Evolutionary conservation across 2,888 invertebrate species (phyloP).

Genomic region (Scaptodrosophila latifasciaeformis): DNA sequence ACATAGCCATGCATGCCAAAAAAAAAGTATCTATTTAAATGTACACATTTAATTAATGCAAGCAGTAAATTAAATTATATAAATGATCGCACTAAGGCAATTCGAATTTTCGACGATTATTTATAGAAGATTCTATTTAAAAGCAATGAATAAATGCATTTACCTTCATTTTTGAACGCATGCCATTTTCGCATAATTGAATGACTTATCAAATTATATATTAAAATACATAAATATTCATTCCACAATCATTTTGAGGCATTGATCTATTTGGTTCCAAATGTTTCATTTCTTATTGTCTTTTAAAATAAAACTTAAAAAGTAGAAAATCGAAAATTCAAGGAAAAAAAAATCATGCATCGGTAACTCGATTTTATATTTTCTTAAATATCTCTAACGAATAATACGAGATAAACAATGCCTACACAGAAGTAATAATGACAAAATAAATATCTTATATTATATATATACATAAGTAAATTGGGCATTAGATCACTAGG

Average conservation of each 20-base stretch:
- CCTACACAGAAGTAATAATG: no score
- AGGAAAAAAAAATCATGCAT: no score
- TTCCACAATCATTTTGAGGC: no score
- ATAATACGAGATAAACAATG: no score
- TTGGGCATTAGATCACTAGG: conserved; percentile 37
- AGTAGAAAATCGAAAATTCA: no score
- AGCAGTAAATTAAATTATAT: conserved; percentile 50
- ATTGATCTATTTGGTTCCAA: no score
- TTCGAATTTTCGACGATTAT: conserved; percentile 33
- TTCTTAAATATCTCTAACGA: no score
- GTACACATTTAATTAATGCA: conserved; percentile 44
- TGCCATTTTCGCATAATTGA: conserved; percentile 30
- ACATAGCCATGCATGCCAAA: no score
- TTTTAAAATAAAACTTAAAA: no score
- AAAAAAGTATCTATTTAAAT: conserved; percentile 51
- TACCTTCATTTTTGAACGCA: conserved; percentile 38
- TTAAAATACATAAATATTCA: neutral
- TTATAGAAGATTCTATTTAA: conserved; percentile 36
- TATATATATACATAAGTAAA: conserved; percentile 2
- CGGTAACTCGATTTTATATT: no score
- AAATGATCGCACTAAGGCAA: conserved; percentile 35
- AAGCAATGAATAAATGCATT: conserved; percentile 25
- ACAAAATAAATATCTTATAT: no score
- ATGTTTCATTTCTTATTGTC: no score
- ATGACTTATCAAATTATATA: neutral